Evolutionary conservation across 2,797 vertebrate species (phyloP), one percentile per base, ranked within the genome.

Genomic region (Cirrhinus mrigala): DNA sequence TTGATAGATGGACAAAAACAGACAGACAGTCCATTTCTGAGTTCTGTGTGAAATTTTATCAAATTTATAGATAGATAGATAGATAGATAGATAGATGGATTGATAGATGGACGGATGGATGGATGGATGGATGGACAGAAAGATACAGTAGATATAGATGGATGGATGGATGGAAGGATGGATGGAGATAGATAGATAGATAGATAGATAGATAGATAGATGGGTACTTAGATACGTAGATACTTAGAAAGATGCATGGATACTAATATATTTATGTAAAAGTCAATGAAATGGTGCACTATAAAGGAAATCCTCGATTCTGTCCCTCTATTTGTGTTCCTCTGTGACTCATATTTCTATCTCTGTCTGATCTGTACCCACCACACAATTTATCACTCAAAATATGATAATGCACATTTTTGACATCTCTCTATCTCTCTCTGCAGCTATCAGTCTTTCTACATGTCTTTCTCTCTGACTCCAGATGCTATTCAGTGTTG

Each of bases 341-440:
- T 44, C 37, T 4, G 77, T 27, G 54, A 44, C 22, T 79, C 56
- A 10, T 66, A 10, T 40, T 46, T 62, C 9, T 37, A 27, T 62
- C 33, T 78, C 40, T 60, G 71, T 74, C 48, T 70, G 68, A 70
- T 44, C 68, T 60, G 10, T 27, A 64, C 37, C 27, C 37, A 27
- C 22, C 58, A 16, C 44, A 50, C 37, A 24, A 27, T 78, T 78
- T 27, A 60, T 79, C 58, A 79, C 56, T 62, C 58, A 46, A 20
- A 60, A 79, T 66, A 66, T 62, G 58, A n/a, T 27, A 27, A 62
- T 62, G 58, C n/a, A 4, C n/a, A 14, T 62, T 62, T 24, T 27
- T 62, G 58, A 27, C 11, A 4, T 69, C 33, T 40, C 50, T 52
- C 22, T 24, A 16, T 74, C 29, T 76, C 60, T 69, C 62, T 76